Base-by-base conservation (phyloP, 2,888 invertebrate species). In the Mylabris sibirica region DNA sequence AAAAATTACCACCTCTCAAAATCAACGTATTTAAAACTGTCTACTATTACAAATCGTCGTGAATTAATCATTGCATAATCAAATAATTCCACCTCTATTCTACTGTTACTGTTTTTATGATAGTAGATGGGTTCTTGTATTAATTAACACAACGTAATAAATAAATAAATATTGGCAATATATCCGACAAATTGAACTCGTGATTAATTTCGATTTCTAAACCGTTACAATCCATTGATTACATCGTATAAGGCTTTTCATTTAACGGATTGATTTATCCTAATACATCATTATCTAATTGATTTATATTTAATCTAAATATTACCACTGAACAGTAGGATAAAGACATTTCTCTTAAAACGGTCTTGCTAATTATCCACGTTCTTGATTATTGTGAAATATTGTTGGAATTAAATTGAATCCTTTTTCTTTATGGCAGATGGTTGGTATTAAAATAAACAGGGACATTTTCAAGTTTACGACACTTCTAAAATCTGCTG, bases 151-250 rank as follows among this genome's bases (percentile, higher is more conserved):
- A 26, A 11, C 1, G 24, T 57, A 24, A 57, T 57, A 57, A 26
- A 57, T 57, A 6, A 26, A 57, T 1, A 14, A 57, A 57, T 26
- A 26, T 26, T 57, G 57, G 57, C 22, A 26, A n/a, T 11, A 26
- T 26, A 57, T 6, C 12, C 57, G 26, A 14, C 57, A 57, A 57
- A 57, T 57, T 57, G 14, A 26, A 57, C 26, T 26, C 24, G 57
- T 57, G 57, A 57, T 57, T 57, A 57, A 57, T 57, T 24, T n/a
- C 26, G 24, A 57, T 57, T 26, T 57, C 57, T 57, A 24, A 14
- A 57, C 57, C n/a, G 24, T 57, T 26, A 57, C 57, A 57, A 3
- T n/a, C 53, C 53, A 53, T 53, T 53, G 20, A 53, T 53, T 22
- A 1, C 22, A 53, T 22, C 12, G 11, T 0, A 53, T 49, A 22